Conservation (phyloP, 1,140 invertebrate species). For the Himalopsyche phryganea region DNA sequence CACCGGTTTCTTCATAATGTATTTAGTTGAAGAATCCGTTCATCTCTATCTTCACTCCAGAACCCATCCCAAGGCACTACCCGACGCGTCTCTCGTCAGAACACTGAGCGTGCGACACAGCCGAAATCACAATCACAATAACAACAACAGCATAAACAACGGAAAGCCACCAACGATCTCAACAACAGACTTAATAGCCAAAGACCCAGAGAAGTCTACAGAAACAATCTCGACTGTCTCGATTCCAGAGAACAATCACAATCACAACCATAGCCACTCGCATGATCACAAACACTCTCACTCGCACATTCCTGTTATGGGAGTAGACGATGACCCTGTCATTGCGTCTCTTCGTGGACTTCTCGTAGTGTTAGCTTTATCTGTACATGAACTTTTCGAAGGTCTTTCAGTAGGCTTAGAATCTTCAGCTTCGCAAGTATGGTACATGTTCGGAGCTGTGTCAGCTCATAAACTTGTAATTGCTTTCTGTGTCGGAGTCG, state of each 20-base stretch:
- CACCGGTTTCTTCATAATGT: conserved; percentile 80
- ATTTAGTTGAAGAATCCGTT: conserved; percentile 78
- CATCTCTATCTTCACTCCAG: conserved; percentile 61
- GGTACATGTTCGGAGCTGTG: conserved; percentile 81
- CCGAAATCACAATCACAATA: conserved; percentile 18
- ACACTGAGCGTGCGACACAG: conserved; percentile 45
- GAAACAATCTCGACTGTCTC: conserved; percentile 7
- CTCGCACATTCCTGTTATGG: conserved; percentile 45
- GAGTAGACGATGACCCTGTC: conserved; percentile 54
- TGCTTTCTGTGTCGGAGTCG: conserved; percentile 80
- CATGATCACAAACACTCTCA: conserved; percentile 54
- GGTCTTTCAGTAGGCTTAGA: conserved; percentile 86
- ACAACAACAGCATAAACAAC: conserved; percentile 19
- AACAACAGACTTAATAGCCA: conserved; percentile 45
- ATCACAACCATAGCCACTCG: conserved; percentile 36
- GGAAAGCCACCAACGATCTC: conserved; percentile 41
- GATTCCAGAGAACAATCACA: conserved; percentile 38
- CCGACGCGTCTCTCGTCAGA: conserved; percentile 43
- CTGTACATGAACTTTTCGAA: conserved; percentile 89
- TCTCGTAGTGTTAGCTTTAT: conserved; percentile 80
- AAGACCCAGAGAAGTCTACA: conserved; percentile 33
- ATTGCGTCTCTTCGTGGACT: conserved; percentile 68
- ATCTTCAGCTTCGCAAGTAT: conserved; percentile 62
- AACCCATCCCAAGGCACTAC: conserved; percentile 34
- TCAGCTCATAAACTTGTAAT: conserved; percentile 88